Evolutionary conservation across 1,140 invertebrate genomes (phyloP).

Genomic region (Sitobion miscanthi): DNA sequence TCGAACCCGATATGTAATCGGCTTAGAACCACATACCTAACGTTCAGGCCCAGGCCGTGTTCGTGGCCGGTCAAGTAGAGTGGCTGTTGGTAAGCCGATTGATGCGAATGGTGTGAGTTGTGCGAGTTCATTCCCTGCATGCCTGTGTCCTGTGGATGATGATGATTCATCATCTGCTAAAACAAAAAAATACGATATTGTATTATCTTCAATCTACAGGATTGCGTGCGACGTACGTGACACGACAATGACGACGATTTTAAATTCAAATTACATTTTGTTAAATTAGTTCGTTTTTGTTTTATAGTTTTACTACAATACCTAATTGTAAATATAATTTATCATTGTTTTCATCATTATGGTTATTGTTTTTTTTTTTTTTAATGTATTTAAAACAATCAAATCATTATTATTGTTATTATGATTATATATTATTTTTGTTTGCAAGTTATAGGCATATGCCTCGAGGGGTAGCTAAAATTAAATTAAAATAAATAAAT

Average conservation of each 20-base stretch:
- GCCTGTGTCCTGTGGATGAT: slow-evolving; percentile 11
- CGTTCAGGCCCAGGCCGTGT: slow-evolving; percentile 60
- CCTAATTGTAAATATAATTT: neutral
- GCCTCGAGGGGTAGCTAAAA: neutral
- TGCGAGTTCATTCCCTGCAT: slow-evolving; percentile 54
- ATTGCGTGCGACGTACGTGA: neutral
- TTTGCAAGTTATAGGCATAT: neutral
- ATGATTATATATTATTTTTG: neutral
- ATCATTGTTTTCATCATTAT: neutral
- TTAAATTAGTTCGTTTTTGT: neutral
- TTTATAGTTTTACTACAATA: neutral
- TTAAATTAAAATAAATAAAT: neutral
- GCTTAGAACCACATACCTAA: slow-evolving; percentile 58
- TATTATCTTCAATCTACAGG: neutral
- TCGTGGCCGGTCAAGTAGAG: slow-evolving; percentile 60
- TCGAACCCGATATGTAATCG: neutral
- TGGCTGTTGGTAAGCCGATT: slow-evolving; percentile 60
- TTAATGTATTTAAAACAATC: neutral
- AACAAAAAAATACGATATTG: neutral
- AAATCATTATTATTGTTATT: neutral
- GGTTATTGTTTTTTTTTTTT: neutral
- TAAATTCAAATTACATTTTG: neutral
- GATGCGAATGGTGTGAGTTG: slow-evolving; percentile 57
- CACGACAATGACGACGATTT: neutral
- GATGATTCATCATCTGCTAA: slow-evolving; percentile 51